A percentile compares a stretch with the other conserved stretches of the same genome.
These are phyloP conservation scores for Leptinotarsa undecemlineata DNA, from an alignment of 1,140 invertebrate species.

Conservation along the genomic window DNA sequence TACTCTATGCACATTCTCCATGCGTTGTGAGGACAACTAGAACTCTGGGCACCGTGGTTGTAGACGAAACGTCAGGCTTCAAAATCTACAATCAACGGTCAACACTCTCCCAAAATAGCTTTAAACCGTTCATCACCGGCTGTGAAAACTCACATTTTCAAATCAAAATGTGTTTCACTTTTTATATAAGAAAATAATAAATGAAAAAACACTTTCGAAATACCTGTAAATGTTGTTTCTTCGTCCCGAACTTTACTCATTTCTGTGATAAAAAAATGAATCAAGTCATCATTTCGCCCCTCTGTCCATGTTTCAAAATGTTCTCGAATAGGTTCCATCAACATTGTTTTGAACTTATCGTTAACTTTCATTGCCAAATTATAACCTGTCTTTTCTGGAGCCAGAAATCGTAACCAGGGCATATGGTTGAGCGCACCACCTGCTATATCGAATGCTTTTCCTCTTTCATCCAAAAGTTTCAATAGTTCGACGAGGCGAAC, in stretches of 20 bases:
- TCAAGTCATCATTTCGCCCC: conserved; percentile 66
- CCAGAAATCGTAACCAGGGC: conserved; percentile 65
- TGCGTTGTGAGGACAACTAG: too few species aligned
- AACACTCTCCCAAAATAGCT: not conserved
- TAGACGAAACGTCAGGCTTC: too few species aligned
- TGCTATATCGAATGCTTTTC: conserved; percentile 66
- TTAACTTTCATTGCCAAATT: conserved; percentile 55
- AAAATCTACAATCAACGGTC: too few species aligned
- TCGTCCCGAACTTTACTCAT: conserved; percentile 52
- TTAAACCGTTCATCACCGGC: too few species aligned
- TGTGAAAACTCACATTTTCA: too few species aligned
- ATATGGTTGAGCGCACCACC: conserved; percentile 70
- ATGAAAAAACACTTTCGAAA: too few species aligned
- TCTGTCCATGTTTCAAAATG: conserved; percentile 61
- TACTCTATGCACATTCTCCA: too few species aligned
- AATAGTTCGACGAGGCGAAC: conserved; percentile 59
- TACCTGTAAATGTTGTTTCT: conserved; percentile 44
- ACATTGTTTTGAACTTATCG: conserved; percentile 29
- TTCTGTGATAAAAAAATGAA: conserved; percentile 71
- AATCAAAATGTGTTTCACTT: too few species aligned
- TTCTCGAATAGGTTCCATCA: conserved; percentile 58
- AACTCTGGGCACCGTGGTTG: too few species aligned
- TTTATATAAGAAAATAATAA: too few species aligned
- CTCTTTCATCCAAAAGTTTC: conserved; percentile 61
- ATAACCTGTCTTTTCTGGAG: conserved; percentile 65